These are phyloP conservation scores for Maniola hyperantus DNA, from an alignment of 2,888 invertebrate genomes.

Conservation along the genomic window DNA sequence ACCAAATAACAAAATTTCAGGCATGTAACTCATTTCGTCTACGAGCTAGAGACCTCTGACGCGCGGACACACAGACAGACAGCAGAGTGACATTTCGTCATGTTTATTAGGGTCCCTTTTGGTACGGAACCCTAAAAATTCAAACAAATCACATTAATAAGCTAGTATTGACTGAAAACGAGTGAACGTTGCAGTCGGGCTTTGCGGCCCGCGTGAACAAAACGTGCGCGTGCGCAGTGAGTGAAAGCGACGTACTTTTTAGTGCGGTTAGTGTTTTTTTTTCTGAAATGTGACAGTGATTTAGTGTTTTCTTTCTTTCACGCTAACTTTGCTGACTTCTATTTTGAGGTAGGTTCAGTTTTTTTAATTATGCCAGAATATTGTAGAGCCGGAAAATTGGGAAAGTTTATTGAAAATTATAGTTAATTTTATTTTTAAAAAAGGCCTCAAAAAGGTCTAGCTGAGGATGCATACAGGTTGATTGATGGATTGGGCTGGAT, in stretches of 20 bases:
- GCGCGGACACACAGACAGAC: too few relatives aligned
- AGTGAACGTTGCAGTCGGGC: conserved; percentile 22
- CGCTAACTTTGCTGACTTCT: conserved; percentile 9
- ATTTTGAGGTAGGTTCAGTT: conserved; percentile 12
- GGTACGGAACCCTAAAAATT: background rate
- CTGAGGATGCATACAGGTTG: too few relatives aligned
- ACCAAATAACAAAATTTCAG: too few relatives aligned
- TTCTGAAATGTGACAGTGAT: conserved; percentile 44
- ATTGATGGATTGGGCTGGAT: too few relatives aligned
- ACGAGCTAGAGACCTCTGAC: too few relatives aligned
- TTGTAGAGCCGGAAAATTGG: background rate
- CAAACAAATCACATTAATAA: conserved; percentile 8
- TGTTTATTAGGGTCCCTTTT: too few relatives aligned
- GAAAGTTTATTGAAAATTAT: too few relatives aligned
- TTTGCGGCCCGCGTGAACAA: conserved; percentile 10
- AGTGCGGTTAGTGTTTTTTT: conserved; percentile 45
- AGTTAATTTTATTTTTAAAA: too few relatives aligned
- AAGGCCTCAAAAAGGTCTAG: too few relatives aligned
- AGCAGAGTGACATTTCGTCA: too few relatives aligned
- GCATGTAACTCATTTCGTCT: too few relatives aligned
- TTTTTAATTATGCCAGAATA: background rate
- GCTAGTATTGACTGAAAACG: conserved; percentile 18
- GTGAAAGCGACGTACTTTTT: conserved; percentile 13
- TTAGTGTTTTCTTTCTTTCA: conserved; percentile 21
- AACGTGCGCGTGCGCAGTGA: conserved; percentile 21